phyloP scores from a whole-genome alignment of 2,888 invertebrate genomes.

The Platerodrilus igneus region DNA sequence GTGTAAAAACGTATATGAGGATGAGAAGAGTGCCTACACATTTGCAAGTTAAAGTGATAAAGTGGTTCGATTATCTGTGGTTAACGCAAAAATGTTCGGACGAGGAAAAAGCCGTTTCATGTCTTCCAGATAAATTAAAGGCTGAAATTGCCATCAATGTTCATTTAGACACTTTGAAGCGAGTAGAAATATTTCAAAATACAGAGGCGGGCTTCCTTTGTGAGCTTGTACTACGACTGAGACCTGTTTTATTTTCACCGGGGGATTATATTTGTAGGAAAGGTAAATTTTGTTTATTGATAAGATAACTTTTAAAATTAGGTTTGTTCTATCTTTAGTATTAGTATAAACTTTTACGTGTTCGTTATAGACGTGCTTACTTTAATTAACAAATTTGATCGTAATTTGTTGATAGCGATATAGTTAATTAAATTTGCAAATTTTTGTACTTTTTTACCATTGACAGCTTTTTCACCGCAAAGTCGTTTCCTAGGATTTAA shows the following conservation, averaged over 20 bases:
- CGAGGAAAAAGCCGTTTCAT: conserved; percentile 92
- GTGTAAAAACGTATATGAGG: conserved; percentile 97
- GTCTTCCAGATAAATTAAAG: conserved; percentile 95
- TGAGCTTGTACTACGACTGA: conserved; percentile 88
- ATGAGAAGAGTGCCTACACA: conserved; percentile 93
- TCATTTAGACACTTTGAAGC: conserved; percentile 93
- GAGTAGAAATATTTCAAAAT: conserved; percentile 98
- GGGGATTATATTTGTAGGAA: conserved; percentile 99
- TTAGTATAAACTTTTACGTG: too few relatives aligned
- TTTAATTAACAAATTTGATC: too few relatives aligned
- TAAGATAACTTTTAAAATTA: too few relatives aligned
- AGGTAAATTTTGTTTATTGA: too few relatives aligned
- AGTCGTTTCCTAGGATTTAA: too few relatives aligned
- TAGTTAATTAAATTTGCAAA: too few relatives aligned
- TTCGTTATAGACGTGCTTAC: too few relatives aligned
- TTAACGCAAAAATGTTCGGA: conserved; percentile 97
- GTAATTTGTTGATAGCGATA: too few relatives aligned
- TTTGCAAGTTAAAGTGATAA: conserved; percentile 95
- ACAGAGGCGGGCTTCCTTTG: conserved; percentile 98
- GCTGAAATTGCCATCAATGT: conserved; percentile 99
- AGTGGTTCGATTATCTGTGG: conserved; percentile 99
- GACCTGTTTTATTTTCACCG: conserved; percentile 96
- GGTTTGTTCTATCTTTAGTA: too few relatives aligned
- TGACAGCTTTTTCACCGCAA: too few relatives aligned
- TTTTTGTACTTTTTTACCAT: too few relatives aligned